Evolutionary conservation across 2,113 vertebrate species (phyloP).

Genomic region (Pionites leucogaster): DNA sequence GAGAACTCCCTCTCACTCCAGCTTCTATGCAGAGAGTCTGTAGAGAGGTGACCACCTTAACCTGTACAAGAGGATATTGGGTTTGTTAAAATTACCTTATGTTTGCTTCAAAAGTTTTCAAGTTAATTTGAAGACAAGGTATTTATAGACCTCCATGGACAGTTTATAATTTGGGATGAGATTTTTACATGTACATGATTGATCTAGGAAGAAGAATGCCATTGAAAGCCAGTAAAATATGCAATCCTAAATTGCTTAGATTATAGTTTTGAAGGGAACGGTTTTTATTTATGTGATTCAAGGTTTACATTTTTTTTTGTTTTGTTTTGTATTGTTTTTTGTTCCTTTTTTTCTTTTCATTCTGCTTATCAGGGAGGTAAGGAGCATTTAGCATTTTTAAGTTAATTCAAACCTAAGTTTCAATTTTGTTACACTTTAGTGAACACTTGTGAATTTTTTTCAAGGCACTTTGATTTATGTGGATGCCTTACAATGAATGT

Average conservation of each 20-base stretch:
- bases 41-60: not conserved
- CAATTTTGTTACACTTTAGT: not conserved
- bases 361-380: not conserved
- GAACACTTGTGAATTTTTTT: not conserved
- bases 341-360: not conserved
- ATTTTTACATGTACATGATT: not conserved
- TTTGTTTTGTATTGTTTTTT: not conserved
- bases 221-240: not conserved
- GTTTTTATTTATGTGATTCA: not conserved
- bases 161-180: not conserved
- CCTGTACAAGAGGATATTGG: not conserved
- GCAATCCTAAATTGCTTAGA: not conserved
- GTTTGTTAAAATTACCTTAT: not conserved
- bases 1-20: not conserved
- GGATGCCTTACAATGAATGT: not conserved
- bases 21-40: not conserved
- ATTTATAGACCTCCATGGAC: not conserved
- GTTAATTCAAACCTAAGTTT: not conserved
- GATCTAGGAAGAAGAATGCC: not conserved
- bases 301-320: fast-evolving
- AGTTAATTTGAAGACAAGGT: not conserved
- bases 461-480: not conserved
- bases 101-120: not conserved
- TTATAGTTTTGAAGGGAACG: not conserved
- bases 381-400: not conserved